phyloP scores from a whole-genome alignment of 2,888 invertebrate species.

The Dasypogon diadema region DNA sequence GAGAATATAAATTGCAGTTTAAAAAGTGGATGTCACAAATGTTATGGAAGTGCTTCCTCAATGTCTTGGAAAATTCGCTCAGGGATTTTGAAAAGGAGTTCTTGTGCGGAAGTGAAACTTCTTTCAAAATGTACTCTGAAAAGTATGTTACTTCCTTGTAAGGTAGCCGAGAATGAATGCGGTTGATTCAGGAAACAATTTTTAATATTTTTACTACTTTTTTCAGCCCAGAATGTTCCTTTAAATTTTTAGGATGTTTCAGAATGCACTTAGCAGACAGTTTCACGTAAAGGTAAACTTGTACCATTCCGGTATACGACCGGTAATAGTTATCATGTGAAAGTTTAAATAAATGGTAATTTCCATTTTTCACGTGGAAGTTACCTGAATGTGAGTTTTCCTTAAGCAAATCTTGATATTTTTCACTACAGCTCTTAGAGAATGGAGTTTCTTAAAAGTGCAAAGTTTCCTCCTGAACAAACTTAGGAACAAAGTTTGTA shows the following conservation, averaged over 20 bases:
- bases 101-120: constrained; percentile 13
- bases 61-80: neutral
- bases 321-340: constrained; percentile 22
- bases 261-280: neutral
- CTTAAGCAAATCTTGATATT: constrained; percentile 6
- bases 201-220: constrained; percentile 12
- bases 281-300: neutral
- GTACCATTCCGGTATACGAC: neutral
- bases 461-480: neutral
- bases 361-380: constrained; percentile 15
- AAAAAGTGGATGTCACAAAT: constrained; percentile 18
- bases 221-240: neutral
- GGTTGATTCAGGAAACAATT: constrained; percentile 29
- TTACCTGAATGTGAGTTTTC: neutral
- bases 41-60: neutral
- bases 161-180: constrained; percentile 15
- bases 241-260: neutral
- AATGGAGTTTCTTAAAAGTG: constrained; percentile 3
- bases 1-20: constrained; percentile 41
- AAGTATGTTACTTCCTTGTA: constrained; percentile 32
- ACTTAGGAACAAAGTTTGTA: no score
- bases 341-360: constrained; percentile 20
- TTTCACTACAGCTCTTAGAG: neutral
- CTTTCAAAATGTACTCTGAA: neutral
- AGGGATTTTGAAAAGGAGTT: neutral